A percentile compares a stretch with the other conserved stretches of the same genome.
Evolutionary conservation across 2,888 invertebrate species (phyloP).

Genomic region (Eumacrocentrus americanus): DNA sequence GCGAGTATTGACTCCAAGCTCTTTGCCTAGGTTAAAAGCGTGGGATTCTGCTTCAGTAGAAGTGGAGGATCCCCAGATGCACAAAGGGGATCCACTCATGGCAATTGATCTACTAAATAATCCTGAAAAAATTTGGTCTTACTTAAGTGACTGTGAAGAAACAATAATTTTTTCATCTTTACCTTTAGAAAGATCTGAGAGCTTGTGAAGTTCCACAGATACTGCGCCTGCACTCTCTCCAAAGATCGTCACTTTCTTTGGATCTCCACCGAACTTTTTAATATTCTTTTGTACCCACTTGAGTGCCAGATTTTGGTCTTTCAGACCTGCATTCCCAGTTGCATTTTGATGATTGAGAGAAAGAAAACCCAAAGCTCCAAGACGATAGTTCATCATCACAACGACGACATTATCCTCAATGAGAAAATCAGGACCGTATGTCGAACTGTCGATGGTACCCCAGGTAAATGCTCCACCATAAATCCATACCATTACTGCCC

Average conservation of each 20-base stretch:
- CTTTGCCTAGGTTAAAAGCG: neutral
- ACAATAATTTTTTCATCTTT: neutral
- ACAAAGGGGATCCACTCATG: conserved; percentile 64
- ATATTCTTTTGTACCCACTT: conserved; percentile 46
- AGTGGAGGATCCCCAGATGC: conserved; percentile 61
- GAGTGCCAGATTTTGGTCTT: conserved; percentile 46
- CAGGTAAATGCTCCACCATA: conserved; percentile 45
- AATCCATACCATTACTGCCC: conserved; percentile 52
- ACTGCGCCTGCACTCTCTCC: conserved; percentile 47
- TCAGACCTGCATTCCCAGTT: conserved; percentile 48
- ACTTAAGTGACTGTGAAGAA: too few species aligned
- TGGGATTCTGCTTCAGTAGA: neutral
- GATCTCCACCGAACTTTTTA: conserved; percentile 43
- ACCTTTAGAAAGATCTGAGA: neutral
- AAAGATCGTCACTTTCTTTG: conserved; percentile 46
- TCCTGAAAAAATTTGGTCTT: too few species aligned
- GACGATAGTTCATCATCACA: conserved; percentile 51
- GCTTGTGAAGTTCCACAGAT: conserved; percentile 26
- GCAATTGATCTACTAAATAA: conserved; percentile 65
- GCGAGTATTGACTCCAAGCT: neutral
- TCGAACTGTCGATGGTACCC: conserved; percentile 36
- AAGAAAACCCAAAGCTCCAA: conserved; percentile 45
- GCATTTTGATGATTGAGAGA: conserved; percentile 39
- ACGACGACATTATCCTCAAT: conserved; percentile 46
- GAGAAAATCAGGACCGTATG: conserved; percentile 49